Conservation (phyloP, 2,797 vertebrate genomes). For the Macrochelys suwanniensis region DNA sequence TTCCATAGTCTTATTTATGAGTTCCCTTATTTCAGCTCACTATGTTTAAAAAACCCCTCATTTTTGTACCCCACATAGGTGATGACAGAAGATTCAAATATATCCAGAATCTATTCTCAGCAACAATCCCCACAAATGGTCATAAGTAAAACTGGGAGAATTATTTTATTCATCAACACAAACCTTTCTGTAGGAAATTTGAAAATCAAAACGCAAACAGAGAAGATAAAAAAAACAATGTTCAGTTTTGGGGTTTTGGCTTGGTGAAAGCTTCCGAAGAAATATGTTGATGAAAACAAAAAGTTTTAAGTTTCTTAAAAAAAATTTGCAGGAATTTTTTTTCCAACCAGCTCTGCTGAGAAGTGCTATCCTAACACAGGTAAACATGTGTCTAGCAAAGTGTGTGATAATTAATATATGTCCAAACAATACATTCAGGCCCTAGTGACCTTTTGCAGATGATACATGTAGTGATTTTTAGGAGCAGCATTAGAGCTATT, state of each 20-base stretch:
- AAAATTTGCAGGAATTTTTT: background rate
- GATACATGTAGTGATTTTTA: background rate
- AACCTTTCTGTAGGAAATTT: background rate
- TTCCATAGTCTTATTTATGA: background rate
- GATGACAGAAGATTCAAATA: background rate
- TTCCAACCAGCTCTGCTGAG: background rate
- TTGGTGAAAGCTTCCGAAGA: background rate
- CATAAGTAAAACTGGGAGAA: background rate
- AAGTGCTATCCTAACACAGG: background rate
- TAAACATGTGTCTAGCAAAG: rapidly evolving
- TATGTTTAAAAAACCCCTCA: background rate
- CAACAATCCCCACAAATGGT: background rate
- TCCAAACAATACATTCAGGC: background rate
- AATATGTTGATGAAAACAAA: background rate
- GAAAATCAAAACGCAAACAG: background rate
- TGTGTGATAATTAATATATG: background rate
- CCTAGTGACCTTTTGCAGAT: background rate
- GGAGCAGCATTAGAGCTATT: background rate
- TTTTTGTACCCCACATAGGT: background rate
- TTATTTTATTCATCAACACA: background rate
- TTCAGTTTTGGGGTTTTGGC: background rate
- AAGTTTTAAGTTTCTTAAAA: background rate
- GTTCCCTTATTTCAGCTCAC: background rate
- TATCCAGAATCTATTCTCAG: background rate
- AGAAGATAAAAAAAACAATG: background rate